Percentiles rank a stretch among this genome's conserved stretches.
Conservation (phyloP, 2,113 vertebrate species). For the Psilopsiagon aymara region DNA sequence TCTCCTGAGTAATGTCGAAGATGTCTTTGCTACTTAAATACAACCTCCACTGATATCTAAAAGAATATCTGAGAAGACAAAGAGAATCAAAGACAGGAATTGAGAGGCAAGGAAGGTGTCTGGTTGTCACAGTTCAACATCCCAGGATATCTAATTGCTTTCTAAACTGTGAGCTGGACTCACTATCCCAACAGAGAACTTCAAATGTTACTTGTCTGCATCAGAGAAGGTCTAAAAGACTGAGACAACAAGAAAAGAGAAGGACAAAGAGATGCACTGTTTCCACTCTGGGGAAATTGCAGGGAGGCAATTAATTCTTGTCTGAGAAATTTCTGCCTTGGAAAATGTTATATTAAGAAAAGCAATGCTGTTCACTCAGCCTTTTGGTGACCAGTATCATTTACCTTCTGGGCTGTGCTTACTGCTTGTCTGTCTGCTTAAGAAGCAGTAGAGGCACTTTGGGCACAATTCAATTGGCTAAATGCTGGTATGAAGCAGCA, state of each 20-base stretch:
- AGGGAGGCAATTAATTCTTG: background rate
- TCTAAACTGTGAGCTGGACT: background rate
- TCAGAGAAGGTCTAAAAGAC: background rate
- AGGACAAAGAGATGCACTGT: background rate
- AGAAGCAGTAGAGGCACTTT: background rate
- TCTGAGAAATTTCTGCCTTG: background rate
- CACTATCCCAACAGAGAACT: background rate
- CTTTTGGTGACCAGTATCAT: background rate
- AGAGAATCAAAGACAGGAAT: background rate
- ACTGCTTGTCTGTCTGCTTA: background rate
- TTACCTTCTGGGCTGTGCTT: background rate
- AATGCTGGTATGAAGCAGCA: background rate
- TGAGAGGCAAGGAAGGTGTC: background rate
- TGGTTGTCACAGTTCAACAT: background rate
- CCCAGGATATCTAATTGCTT: background rate
- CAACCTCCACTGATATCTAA: background rate
- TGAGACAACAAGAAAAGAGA: background rate
- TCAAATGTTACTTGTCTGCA: background rate
- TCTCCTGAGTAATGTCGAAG: slow-evolving; percentile 32
- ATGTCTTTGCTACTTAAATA: slow-evolving; percentile 14
- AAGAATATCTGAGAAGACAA: background rate
- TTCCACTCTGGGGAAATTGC: background rate
- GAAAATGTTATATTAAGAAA: background rate
- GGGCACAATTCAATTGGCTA: background rate
- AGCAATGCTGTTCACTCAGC: background rate